A percentile compares a stretch with the other conserved stretches of the same genome.
Evolutionary conservation across 2,888 invertebrate species (phyloP).

Genomic region (Flexamia atlantica): DNA sequence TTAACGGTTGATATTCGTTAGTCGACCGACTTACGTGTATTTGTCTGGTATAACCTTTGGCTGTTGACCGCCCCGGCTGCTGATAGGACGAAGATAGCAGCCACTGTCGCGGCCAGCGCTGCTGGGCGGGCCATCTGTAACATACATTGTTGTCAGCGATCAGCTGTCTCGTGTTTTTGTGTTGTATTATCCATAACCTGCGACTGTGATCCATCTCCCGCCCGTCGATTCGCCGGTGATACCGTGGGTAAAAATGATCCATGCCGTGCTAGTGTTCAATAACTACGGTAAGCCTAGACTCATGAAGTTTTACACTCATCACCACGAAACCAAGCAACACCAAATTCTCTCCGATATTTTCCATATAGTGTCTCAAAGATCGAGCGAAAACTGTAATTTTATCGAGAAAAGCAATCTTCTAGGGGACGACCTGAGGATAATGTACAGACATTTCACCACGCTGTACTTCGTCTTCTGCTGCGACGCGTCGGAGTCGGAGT

Average conservation of each 20-base stretch:
- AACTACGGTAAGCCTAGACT: conserved; percentile 58
- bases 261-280: conserved; percentile 54
- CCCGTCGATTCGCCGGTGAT: background rate
- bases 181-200: background rate
- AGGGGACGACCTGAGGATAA: conserved; percentile 47
- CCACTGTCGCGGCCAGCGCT: conserved; percentile 9
- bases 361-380: conserved; percentile 38
- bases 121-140: conserved; percentile 27
- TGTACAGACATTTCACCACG: conserved; percentile 58
- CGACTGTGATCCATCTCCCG: background rate
- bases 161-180: conserved; percentile 7
- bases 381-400: conserved; percentile 41
- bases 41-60: conserved; percentile 54
- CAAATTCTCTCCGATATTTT: conserved; percentile 35
- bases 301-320: conserved; percentile 50
- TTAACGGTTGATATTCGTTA: background rate
- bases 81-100: background rate
- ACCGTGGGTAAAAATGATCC: conserved; percentile 53
- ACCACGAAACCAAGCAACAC: conserved; percentile 27
- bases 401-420: conserved; percentile 28
- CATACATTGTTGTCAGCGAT: conserved; percentile 37
- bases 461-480: conserved; percentile 56
- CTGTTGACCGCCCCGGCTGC: conserved; percentile 26
- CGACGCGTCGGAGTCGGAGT: conserved; percentile 48
- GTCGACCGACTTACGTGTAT: conserved; percentile 30